These are phyloP conservation scores for Phrynocephalus guinanensis DNA, from an alignment of 2,797 vertebrate species.

Conservation along the genomic window DNA sequence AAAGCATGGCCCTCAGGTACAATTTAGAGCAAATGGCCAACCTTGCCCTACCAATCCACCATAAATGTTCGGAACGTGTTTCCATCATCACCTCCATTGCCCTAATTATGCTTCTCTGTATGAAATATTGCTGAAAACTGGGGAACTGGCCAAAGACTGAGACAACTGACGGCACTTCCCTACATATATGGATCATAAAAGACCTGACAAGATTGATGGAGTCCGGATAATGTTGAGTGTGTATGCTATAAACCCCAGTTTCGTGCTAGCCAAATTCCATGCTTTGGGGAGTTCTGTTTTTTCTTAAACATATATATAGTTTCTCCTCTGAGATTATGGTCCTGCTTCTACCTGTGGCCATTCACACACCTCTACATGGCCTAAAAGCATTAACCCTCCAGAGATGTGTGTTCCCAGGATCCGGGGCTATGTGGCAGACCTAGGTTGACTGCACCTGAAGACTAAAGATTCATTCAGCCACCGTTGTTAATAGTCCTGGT, in stretches of 20 bases:
- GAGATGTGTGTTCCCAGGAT: not conserved
- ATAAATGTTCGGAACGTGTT: not conserved
- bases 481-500: not conserved
- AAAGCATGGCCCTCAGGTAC: not conserved
- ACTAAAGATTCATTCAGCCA: not conserved
- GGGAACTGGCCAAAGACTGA: not conserved
- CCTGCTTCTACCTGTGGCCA: not conserved
- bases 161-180: not conserved
- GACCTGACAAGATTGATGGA: no score
- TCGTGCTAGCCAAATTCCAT: no score
- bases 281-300: no score
- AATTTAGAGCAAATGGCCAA: not conserved
- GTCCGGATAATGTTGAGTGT: no score
- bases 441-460: not conserved
- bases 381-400: not conserved
- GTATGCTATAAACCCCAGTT: no score
- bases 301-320: no score
- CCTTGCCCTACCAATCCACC: not conserved
- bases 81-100: not conserved
- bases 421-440: not conserved
- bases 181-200: no score
- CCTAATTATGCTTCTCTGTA: not conserved
- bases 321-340: not conserved
- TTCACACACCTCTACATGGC: not conserved
- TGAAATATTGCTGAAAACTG: not conserved